phyloP scores from a whole-genome alignment of 2,113 vertebrate genomes.

The Xiphias gladius region DNA sequence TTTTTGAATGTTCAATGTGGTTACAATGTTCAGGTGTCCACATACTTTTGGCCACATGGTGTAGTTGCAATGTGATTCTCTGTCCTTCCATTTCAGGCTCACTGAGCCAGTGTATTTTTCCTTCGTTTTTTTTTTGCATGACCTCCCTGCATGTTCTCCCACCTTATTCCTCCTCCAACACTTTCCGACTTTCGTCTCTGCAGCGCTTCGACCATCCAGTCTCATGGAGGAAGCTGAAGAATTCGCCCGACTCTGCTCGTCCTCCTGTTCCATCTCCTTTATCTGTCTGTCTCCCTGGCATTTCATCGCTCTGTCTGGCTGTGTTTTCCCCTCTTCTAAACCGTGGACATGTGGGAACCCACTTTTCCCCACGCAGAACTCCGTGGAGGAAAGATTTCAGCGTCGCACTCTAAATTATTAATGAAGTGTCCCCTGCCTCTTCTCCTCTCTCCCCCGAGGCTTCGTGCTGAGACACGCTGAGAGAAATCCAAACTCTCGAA shows the following conservation, averaged over 20 bases:
- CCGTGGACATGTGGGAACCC: constrained; percentile 26
- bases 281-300: neutral
- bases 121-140: neutral
- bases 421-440: constrained; percentile 40
- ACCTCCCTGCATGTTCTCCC: neutral
- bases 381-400: constrained; percentile 55
- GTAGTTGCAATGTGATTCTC: neutral
- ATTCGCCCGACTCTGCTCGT: constrained; percentile 10
- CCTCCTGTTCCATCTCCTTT: neutral
- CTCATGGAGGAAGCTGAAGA: constrained; percentile 14
- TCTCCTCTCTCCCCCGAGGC: constrained; percentile 16
- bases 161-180: neutral
- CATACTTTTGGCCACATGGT: neutral
- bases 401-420: constrained; percentile 57
- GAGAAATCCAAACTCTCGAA: constrained; percentile 45
- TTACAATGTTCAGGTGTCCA: no score
- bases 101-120: no score
- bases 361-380: constrained; percentile 7
- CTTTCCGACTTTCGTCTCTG: constrained; percentile 19
- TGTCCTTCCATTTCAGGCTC: neutral
- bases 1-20: no score
- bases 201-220: neutral
- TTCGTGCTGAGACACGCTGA: constrained; percentile 46
- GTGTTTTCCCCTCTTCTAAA: constrained; percentile 3
- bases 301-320: neutral